phyloP scores from a whole-genome alignment of 2,113 vertebrate species.

The Synodontis membranacea region DNA sequence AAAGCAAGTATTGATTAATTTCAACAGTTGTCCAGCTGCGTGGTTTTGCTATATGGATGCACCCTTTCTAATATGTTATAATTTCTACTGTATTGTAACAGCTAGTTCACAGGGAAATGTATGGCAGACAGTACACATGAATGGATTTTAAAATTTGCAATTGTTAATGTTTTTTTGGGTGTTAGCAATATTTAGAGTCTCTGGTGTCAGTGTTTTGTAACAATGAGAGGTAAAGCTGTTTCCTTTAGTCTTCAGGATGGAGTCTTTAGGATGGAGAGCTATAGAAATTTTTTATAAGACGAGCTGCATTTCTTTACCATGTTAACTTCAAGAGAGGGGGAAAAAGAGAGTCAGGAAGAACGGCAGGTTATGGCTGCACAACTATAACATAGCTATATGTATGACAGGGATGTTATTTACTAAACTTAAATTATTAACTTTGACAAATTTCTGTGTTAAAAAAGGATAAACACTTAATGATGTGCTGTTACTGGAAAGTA shows the following conservation, averaged over 20 bases:
- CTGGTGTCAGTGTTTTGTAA: neutral
- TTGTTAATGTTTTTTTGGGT: neutral
- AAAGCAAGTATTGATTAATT: neutral
- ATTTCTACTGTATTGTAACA: neutral
- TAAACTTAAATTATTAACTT: neutral
- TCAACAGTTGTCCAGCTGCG: neutral
- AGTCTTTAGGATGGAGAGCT: neutral
- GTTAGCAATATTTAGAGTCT: neutral
- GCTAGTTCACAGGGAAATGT: neutral
- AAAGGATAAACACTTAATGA: neutral
- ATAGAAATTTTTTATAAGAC: neutral
- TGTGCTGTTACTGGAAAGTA: neutral
- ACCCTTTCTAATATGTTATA: neutral
- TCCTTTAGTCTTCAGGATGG: neutral
- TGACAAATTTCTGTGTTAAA: neutral
- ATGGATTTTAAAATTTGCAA: neutral
- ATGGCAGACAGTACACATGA: neutral
- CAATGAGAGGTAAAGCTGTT: neutral
- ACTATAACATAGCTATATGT: neutral
- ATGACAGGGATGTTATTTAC: neutral
- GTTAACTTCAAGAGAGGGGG: neutral
- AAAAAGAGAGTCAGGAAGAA: neutral
- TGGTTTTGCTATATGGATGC: neutral
- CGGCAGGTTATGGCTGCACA: neutral
- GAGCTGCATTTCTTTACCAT: neutral